Evolutionary conservation across 2,888 invertebrate species (phyloP).

Genomic region (Malachius bipustulatus): DNA sequence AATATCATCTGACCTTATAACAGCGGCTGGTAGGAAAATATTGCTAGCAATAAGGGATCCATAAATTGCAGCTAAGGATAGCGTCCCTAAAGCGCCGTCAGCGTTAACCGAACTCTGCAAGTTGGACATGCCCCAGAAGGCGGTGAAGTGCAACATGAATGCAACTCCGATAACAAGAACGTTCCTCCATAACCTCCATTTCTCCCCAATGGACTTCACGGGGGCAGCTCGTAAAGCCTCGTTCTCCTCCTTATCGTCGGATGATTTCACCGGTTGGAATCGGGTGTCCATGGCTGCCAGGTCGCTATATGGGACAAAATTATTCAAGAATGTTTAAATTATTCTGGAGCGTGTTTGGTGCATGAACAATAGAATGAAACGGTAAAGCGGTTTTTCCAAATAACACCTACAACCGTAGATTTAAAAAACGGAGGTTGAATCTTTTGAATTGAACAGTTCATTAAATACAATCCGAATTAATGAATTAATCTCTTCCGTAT

Average conservation of each 20-base stretch:
- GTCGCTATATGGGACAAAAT: no score
- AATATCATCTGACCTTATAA: conserved; percentile 51
- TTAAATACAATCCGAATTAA: no score
- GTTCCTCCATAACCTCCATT: conserved; percentile 72
- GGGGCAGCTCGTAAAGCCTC: no score
- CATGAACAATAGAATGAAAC: no score
- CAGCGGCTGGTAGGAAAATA: conserved; percentile 72
- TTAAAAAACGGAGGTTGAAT: no score
- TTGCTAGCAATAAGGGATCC: conserved; percentile 81
- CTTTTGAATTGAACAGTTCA: no score
- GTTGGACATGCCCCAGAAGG: conserved; percentile 77
- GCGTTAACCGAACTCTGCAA: conserved; percentile 77
- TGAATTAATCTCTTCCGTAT: no score
- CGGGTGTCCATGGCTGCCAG: conserved; percentile 25
- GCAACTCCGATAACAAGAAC: conserved; percentile 74
- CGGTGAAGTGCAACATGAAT: conserved; percentile 87
- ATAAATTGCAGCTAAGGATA: conserved; percentile 76
- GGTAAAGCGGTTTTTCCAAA: no score
- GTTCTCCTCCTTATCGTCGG: conserved; percentile 21
- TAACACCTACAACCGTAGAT: no score
- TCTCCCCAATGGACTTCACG: conserved; percentile 48
- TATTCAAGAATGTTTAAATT: no score
- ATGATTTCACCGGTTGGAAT: conserved; percentile 26
- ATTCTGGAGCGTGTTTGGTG: no score
- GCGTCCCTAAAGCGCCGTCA: conserved; percentile 70